Percentiles rank a stretch among this genome's conserved stretches.
These are phyloP conservation scores for Aphrophora alni DNA, from an alignment of 2,888 invertebrate genomes.

Conservation along the genomic window DNA sequence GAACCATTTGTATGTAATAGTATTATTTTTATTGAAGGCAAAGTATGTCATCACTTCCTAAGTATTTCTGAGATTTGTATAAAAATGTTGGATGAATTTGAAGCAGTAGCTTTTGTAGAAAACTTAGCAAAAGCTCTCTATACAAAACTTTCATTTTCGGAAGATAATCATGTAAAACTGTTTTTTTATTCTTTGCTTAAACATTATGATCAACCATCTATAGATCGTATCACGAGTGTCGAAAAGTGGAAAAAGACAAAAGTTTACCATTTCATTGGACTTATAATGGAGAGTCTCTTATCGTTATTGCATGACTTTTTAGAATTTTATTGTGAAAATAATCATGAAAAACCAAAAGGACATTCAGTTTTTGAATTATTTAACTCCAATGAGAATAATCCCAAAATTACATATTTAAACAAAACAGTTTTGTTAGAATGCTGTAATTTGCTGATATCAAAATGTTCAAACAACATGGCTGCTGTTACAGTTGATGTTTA, in stretches of 20 bases:
- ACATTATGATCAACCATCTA: not conserved
- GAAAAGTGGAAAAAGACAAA: constrained; percentile 15
- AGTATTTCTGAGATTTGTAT: not conserved
- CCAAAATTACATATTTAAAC: not conserved
- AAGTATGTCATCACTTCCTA: not conserved
- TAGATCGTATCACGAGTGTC: not conserved
- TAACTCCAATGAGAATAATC: not conserved
- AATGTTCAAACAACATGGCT: constrained; percentile 12
- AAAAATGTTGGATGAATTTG: constrained; percentile 24
- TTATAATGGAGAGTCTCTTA: constrained; percentile 25
- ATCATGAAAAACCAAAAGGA: not conserved
- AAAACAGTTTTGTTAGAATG: constrained; percentile 16
- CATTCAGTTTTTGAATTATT: not conserved
- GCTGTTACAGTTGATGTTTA: constrained; percentile 22
- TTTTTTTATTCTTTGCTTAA: not conserved
- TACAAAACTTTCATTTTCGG: constrained; percentile 9
- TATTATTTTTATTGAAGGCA: not conserved
- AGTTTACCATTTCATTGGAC: constrained; percentile 28
- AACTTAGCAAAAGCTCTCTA: constrained; percentile 13
- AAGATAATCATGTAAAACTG: not conserved
- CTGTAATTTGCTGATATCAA: constrained; percentile 23
- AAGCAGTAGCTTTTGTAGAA: constrained; percentile 24
- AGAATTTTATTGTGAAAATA: constrained; percentile 14
- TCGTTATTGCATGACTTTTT: constrained; percentile 13
- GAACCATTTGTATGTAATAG: constrained; percentile 19